Evolutionary conservation across 2,797 vertebrate species (phyloP).

Genomic region (Trachurus trachurus): DNA sequence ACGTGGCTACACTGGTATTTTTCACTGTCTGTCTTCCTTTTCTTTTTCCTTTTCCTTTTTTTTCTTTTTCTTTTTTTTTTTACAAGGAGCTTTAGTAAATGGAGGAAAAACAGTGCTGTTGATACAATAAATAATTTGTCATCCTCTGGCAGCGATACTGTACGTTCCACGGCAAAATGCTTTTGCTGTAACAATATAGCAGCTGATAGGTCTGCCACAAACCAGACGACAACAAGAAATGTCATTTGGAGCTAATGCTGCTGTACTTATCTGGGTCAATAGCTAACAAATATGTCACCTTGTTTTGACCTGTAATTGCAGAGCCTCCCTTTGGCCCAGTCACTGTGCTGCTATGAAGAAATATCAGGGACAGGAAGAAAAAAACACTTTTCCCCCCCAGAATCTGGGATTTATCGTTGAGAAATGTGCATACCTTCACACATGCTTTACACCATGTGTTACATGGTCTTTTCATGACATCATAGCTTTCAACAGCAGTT

Average conservation of each 20-base stretch:
- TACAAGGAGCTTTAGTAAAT: slow-evolving; percentile 33
- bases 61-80: neutral
- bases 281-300: slow-evolving; percentile 58
- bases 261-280: slow-evolving; percentile 47
- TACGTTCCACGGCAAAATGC: slow-evolving; percentile 41
- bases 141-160: slow-evolving; percentile 33
- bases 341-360: neutral
- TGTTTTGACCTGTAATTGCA: slow-evolving; percentile 57
- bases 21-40: slow-evolving; percentile 16
- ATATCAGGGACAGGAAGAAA: slow-evolving; percentile 26
- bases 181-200: slow-evolving; percentile 22
- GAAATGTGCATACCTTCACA: slow-evolving; percentile 48
- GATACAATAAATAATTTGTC: slow-evolving; percentile 70
- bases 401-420: slow-evolving; percentile 46
- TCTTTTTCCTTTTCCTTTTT: neutral
- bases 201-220: slow-evolving; percentile 40
- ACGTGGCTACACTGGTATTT: slow-evolving; percentile 20
- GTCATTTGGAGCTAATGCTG: slow-evolving; percentile 47
- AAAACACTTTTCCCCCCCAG: slow-evolving; percentile 1
- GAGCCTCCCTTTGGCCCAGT: slow-evolving; percentile 35
- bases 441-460: slow-evolving; percentile 36
- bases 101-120: slow-evolving; percentile 41
- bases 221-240: slow-evolving; percentile 39
- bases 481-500: slow-evolving; percentile 45
- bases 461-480: slow-evolving; percentile 46